phyloP scores from a whole-genome alignment of 1,140 invertebrate genomes.

The Episyrphus balteatus region DNA sequence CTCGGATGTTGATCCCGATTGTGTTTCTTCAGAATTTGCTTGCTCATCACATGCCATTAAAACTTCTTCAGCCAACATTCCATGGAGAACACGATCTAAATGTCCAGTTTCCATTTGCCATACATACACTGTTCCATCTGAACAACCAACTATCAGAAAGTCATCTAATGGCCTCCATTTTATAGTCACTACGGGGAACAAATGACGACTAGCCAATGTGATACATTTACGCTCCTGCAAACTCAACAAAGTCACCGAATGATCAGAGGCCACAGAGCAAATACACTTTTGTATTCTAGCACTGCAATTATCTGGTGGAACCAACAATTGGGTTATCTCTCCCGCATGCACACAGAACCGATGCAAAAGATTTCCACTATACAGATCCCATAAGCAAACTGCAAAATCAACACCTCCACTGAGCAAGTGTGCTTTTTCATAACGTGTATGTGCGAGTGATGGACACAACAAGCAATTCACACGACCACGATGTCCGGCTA shows the following conservation, averaged over 20 bases:
- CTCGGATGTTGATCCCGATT: constrained; percentile 45
- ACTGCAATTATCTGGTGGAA: constrained; percentile 85
- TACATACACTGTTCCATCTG: constrained; percentile 94
- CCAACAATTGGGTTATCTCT: constrained; percentile 80
- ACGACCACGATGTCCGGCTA: constrained; percentile 82
- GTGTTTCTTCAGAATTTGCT: constrained; percentile 39
- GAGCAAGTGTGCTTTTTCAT: constrained; percentile 82
- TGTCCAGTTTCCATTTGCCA: constrained; percentile 99
- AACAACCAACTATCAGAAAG: constrained; percentile 96
- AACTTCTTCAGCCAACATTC: constrained; percentile 91
- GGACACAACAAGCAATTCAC: constrained; percentile 96
- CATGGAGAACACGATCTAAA: constrained; percentile 88
- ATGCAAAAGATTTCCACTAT: constrained; percentile 78
- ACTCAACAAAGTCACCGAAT: constrained; percentile 90
- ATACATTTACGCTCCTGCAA: constrained; percentile 91
- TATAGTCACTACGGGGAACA: constrained; percentile 91
- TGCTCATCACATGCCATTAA: constrained; percentile 92
- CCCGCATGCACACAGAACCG: constrained; percentile 94
- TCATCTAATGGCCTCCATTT: constrained; percentile 97
- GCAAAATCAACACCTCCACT: constrained; percentile 97
- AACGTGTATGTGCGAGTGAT: constrained; percentile 81
- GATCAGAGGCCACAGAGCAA: constrained; percentile 93
- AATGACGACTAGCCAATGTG: constrained; percentile 86
- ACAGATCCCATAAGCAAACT: constrained; percentile 94
- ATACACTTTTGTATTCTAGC: constrained; percentile 87